Evolutionary conservation across 2,113 vertebrate species (phyloP), one percentile per base, ranked within the genome.

Genomic region (Tychaedon coryphoeus): DNA sequence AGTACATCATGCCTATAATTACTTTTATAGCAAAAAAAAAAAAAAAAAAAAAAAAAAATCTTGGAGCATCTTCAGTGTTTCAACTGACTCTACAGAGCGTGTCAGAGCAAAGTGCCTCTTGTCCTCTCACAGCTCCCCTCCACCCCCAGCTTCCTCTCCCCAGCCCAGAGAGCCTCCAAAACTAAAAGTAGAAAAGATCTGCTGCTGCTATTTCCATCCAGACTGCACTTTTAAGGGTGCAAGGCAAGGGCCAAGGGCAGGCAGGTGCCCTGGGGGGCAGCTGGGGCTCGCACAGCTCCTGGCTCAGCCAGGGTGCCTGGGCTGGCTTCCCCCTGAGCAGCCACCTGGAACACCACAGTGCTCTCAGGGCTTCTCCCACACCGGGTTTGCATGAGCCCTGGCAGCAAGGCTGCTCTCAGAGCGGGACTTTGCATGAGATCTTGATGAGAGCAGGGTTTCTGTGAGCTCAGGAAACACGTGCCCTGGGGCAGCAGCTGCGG

Each of bases 91-190:
- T 25, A 17, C 50, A 33, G 77, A 81, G 45, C 5, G 0, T 23
- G 73, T 84, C 86, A 73, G 34, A 91, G 77, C 33, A 71, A 69
- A 90, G 93, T 29, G 71, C 57, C 71, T 96, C 87, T 53, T 88
- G 77, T 67, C 43, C 85, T 90, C 76, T 64, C 60, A 65, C 74
- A 96, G 48, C 36, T 9, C 81, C 93, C 86, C 88, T 78, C 92
- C 92, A 78, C 93, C 93, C 87, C 70, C 93, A 11, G 56, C 65
- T 96, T 96, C 96, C 95, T 94, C 95, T 75, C 78, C 84, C 74
- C 62, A 13, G 70, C 76, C 80, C 93, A 34, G 65, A 92, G 81
- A 85, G 29, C 87, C 90, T 91, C 83, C 76, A 18, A 74, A 91
- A 92, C 33, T 48, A 92, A 91, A 85, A 82, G 74, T 4, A 81